These are phyloP conservation scores for Gadopsis bispinosus DNA, from an alignment of 2,797 vertebrate genomes.

Conservation along the genomic window DNA sequence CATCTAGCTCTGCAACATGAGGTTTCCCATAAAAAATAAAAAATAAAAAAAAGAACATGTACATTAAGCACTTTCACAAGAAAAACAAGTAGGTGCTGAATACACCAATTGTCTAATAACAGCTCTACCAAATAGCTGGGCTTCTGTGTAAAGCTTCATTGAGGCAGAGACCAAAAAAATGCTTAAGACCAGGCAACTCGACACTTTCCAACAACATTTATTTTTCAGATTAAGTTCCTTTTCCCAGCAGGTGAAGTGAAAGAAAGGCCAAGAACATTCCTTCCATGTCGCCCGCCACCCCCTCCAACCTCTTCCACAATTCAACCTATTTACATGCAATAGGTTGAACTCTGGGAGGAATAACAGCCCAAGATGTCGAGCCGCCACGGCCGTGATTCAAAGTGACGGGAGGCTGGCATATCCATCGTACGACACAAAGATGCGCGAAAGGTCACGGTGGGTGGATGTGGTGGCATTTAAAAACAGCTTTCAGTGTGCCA, in stretches of 20 bases:
- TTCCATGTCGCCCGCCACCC: slow-evolving; percentile 54
- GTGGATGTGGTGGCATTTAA: slow-evolving; percentile 56
- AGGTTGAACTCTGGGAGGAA: slow-evolving; percentile 34
- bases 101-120: slow-evolving; percentile 11
- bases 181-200: slow-evolving; percentile 35
- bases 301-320: slow-evolving; percentile 35
- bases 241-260: slow-evolving; percentile 72
- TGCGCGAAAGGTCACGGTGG: slow-evolving; percentile 49
- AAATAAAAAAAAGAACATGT: background rate
- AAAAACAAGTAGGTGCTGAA: slow-evolving; percentile 34
- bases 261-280: slow-evolving; percentile 75
- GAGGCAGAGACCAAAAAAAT: slow-evolving; percentile 32
- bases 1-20: background rate
- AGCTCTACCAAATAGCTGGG: slow-evolving; percentile 23
- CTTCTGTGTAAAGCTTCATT: slow-evolving; percentile 32
- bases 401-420: slow-evolving; percentile 33
- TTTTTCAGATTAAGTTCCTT: slow-evolving; percentile 62
- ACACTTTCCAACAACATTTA: slow-evolving; percentile 58
- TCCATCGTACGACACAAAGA: slow-evolving; percentile 38
- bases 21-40: background rate
- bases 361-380: slow-evolving; percentile 31
- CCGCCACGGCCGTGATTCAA: slow-evolving; percentile 28
- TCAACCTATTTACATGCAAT: slow-evolving; percentile 45
- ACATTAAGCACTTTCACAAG: slow-evolving; percentile 7
- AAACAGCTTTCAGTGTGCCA: background rate